Base-by-base conservation (phyloP, 2,113 vertebrate genomes). In the Dicerorhinus sumatrensis region DNA sequence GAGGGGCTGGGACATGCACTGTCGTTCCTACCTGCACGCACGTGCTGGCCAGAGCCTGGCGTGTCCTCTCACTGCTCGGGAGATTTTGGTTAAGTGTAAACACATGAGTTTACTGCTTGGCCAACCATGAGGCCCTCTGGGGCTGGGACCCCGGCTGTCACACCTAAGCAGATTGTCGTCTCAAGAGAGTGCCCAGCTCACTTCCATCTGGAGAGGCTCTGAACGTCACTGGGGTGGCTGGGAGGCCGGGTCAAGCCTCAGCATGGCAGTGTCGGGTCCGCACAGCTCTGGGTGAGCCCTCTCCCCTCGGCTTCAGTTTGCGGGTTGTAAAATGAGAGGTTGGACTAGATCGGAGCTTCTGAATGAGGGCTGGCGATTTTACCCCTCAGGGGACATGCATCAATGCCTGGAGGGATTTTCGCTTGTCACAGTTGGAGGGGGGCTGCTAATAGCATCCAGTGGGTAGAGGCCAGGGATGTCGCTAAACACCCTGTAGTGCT, bases 51-150 rank as follows among this genome's bases (percentile, higher is more conserved):
- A 13, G 12, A 42, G 58, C 33, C n/a, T 12, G n/a, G 72, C 20
- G 7, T 23, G 12, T 14, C 25, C 18, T 33, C 33, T 5, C 23
- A 11, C 51, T 54, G 23, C 48, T 20, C 33, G 1, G 4, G 46
- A 73, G 31, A 33, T 21, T 48, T 5, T 0, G 4, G n/a, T 3
- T 8, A 12, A 33, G 8, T 39, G 4, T 2, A 3, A 8, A 20
- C 14, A 5, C 2, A 1, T 0, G 54, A 54, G 51, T 48, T 63
- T 8, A 7, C 6, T 1, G 7, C 12, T n/a, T 5, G 9, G 46
- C 17, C 0, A 1, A 1, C 33, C 1, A 0, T 6, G 63, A 42
- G 36, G 48, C 48, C 51, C 46, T 67, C 33, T 6, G 1, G 58
- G 18, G 48, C 48, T 2, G 9, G 36, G 20, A 4, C 48, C 65